Evolutionary conservation across 2,888 invertebrate species (phyloP).

Genomic region (Notodonta ziczac): DNA sequence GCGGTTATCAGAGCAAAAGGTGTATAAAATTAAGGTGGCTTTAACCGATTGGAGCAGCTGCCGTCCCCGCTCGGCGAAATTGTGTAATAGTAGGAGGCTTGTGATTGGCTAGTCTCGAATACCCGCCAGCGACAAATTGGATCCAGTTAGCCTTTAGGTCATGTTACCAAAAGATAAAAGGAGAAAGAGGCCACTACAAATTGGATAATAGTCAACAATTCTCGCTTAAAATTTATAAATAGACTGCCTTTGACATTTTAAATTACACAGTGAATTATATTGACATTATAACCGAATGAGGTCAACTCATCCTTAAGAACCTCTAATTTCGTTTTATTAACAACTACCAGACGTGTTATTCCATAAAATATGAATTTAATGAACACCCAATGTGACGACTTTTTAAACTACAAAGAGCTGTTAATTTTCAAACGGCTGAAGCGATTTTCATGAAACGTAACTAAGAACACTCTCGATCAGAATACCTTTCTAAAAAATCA

Average conservation of each 20-base stretch:
- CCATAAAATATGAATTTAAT: too few species aligned
- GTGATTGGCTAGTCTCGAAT: slow-evolving; percentile 77
- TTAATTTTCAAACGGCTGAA: too few species aligned
- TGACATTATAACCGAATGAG: too few species aligned
- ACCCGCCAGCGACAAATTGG: slow-evolving; percentile 74
- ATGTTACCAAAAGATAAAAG: slow-evolving; percentile 57
- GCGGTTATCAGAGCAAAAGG: slow-evolving; percentile 65
- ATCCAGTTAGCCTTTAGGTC: slow-evolving; percentile 69
- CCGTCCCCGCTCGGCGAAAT: slow-evolving; percentile 56
- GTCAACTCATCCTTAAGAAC: too few species aligned
- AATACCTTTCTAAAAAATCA: too few species aligned
- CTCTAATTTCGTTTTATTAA: too few species aligned
- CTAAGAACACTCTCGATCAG: too few species aligned
- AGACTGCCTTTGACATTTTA: slow-evolving; percentile 16
- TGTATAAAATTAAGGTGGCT: slow-evolving; percentile 68
- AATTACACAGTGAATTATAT: too few species aligned
- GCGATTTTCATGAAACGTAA: too few species aligned
- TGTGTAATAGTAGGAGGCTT: slow-evolving; percentile 64
- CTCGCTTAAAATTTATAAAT: slow-evolving; percentile 13
- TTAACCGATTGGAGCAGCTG: slow-evolving; percentile 69
- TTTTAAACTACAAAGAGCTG: too few species aligned
- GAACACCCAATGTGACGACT: too few species aligned
- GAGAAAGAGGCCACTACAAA: slow-evolving; percentile 31
- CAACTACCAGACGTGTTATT: too few species aligned
- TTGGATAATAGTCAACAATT: slow-evolving; percentile 33